phyloP scores from a whole-genome alignment of 2,888 invertebrate species.

The Cheilosia variabilis region DNA sequence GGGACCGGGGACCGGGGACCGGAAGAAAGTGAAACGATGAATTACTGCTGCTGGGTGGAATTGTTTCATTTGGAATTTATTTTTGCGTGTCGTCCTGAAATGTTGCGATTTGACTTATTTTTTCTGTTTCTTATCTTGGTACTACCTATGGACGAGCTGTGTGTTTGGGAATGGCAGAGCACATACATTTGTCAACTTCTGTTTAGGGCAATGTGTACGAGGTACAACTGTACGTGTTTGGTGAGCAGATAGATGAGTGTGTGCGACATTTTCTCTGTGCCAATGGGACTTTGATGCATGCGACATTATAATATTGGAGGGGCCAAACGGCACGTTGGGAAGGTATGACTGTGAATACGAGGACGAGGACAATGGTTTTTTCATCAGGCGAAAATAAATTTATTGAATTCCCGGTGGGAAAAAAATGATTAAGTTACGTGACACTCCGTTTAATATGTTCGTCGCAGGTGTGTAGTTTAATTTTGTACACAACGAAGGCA shows the following conservation, averaged over 20 bases:
- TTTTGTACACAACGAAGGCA: neutral
- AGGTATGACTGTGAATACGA: constrained; percentile 27
- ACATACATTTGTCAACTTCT: constrained; percentile 62
- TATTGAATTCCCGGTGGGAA: constrained; percentile 66
- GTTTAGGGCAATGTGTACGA: constrained; percentile 3
- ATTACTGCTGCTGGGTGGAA: constrained; percentile 29
- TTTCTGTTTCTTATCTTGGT: constrained; percentile 8
- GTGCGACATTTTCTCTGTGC: constrained; percentile 24
- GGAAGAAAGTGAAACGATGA: constrained; percentile 35
- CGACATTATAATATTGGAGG: constrained; percentile 42
- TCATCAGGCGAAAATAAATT: constrained; percentile 46
- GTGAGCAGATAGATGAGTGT: constrained; percentile 22
- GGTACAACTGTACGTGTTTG: constrained; percentile 27
- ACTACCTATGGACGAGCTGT: neutral
- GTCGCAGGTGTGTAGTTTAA: constrained; percentile 15
- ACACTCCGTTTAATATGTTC: constrained; percentile 55
- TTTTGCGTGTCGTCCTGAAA: constrained; percentile 30
- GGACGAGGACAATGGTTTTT: constrained; percentile 18
- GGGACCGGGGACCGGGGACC: neutral
- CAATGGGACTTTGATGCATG: constrained; percentile 58
- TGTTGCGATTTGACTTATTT: constrained; percentile 59
- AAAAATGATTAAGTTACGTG: constrained; percentile 73
- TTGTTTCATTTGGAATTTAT: constrained; percentile 38
- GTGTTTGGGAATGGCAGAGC: constrained; percentile 20
- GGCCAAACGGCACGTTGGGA: constrained; percentile 21